These are phyloP conservation scores for Teinopalpus imperialis DNA, from an alignment of 2,888 invertebrate genomes.

Conservation along the genomic window DNA sequence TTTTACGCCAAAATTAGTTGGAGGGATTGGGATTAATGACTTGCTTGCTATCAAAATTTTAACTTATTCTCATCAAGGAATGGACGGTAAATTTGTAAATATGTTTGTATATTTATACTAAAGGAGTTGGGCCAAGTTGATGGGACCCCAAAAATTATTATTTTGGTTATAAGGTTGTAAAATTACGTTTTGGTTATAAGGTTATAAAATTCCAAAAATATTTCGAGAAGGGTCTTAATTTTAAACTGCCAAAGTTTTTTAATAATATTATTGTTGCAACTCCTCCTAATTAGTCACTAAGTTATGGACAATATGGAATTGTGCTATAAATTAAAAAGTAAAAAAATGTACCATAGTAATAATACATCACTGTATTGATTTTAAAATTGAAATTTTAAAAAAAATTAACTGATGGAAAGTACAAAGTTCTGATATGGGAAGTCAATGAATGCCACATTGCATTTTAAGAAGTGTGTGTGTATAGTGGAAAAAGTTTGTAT, in stretches of 20 bases:
- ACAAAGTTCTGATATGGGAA: conserved; percentile 49
- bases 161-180: conserved; percentile 20
- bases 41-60: conserved; percentile 19
- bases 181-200: conserved; percentile 22
- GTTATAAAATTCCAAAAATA: conserved; percentile 12
- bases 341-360: conserved; percentile 42
- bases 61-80: conserved; percentile 19
- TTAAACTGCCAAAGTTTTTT: conserved; percentile 22
- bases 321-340: conserved; percentile 63
- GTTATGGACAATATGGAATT: conserved; percentile 68
- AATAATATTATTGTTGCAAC: conserved; percentile 29
- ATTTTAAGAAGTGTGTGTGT: conserved; percentile 34
- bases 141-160: conserved; percentile 12
- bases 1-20: conserved; percentile 8
- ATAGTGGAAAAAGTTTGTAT: conserved; percentile 35
- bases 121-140: conserved; percentile 18
- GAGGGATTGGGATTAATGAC: neutral
- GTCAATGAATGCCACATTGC: conserved; percentile 39
- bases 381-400: conserved; percentile 28
- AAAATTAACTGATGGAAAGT: conserved; percentile 49
- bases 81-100: conserved; percentile 25
- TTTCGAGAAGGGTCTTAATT: neutral
- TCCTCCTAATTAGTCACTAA: conserved; percentile 35
- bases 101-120: conserved; percentile 12
- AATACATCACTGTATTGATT: conserved; percentile 31